A percentile compares a stretch with the other conserved stretches of the same genome.
Conservation (phyloP, 2,888 invertebrate genomes). For the Exephanes ischioxanthus region DNA sequence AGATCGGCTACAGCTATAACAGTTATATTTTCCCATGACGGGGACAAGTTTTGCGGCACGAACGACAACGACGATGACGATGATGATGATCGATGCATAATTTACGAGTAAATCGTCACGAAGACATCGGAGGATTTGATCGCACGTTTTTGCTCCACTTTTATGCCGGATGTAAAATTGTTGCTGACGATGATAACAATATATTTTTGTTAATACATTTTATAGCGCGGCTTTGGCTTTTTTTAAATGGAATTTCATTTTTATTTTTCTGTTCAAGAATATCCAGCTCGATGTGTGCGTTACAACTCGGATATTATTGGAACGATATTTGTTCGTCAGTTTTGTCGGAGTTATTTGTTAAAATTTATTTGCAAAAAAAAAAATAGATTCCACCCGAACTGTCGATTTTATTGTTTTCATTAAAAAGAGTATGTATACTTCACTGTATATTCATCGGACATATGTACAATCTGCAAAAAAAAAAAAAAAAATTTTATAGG, state of each 20-base stretch:
- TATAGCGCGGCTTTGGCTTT: neutral
- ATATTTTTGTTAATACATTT: neutral
- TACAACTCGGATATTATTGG: neutral
- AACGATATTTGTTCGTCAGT: neutral
- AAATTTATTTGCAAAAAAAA: neutral
- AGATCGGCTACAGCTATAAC: neutral
- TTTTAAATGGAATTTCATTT: neutral
- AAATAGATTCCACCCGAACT: neutral
- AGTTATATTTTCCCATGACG: constrained; percentile 68
- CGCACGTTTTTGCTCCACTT: constrained; percentile 65
- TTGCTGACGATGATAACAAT: neutral
- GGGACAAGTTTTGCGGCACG: constrained; percentile 62
- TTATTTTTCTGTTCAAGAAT: neutral
- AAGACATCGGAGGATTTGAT: constrained; percentile 39
- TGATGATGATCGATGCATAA: constrained; percentile 60
- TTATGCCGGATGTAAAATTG: neutral
- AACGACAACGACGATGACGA: constrained; percentile 52
- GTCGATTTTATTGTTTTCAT: neutral
- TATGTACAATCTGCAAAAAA: neutral
- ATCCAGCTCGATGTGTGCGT: neutral
- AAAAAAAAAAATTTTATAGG: neutral
- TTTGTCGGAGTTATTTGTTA: neutral
- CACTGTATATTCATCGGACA: neutral
- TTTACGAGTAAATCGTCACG: constrained; percentile 64
- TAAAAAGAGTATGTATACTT: neutral